Conservation (phyloP, 2,888 invertebrate species). For the Apeira syringaria region DNA sequence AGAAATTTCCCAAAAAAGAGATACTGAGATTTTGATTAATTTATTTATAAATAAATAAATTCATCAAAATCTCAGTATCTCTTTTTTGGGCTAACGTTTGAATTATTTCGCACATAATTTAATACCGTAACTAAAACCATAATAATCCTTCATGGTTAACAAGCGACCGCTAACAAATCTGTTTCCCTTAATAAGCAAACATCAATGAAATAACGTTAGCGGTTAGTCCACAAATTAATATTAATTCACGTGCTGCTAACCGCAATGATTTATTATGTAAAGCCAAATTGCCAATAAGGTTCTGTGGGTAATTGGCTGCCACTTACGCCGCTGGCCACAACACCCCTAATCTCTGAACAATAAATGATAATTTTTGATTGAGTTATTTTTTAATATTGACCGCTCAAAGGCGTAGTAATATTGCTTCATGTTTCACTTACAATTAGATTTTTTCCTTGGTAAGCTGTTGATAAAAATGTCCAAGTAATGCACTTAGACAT, state of each 20-base stretch:
- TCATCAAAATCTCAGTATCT: too few relatives aligned
- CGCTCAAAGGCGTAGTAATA: too few relatives aligned
- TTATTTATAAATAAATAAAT: too few relatives aligned
- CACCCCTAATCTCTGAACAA: constrained; percentile 3
- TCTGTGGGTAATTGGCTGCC: constrained; percentile 9
- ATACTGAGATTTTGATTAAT: too few relatives aligned
- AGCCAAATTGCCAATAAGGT: constrained; percentile 21
- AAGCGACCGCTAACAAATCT: constrained; percentile 5
- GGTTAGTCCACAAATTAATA: constrained; percentile 15
- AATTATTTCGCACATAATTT: too few relatives aligned
- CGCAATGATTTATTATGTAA: constrained; percentile 20
- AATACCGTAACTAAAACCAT: background rate
- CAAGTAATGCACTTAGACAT: too few relatives aligned
- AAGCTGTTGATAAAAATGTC: too few relatives aligned
- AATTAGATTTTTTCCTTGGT: too few relatives aligned
- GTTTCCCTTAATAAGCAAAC: constrained; percentile 10
- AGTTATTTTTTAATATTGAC: constrained; percentile 2
- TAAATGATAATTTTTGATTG: constrained; percentile 3
- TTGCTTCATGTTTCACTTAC: too few relatives aligned
- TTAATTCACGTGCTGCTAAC: constrained; percentile 11
- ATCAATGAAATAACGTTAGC: constrained; percentile 10
- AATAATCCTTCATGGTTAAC: background rate
- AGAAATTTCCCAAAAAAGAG: too few relatives aligned
- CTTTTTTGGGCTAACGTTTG: too few relatives aligned
- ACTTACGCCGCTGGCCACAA: constrained; percentile 4